A percentile compares a stretch with the other conserved stretches of the same genome.
Evolutionary conservation across 2,888 invertebrate genomes (phyloP).

Genomic region (Anodontia alba): DNA sequence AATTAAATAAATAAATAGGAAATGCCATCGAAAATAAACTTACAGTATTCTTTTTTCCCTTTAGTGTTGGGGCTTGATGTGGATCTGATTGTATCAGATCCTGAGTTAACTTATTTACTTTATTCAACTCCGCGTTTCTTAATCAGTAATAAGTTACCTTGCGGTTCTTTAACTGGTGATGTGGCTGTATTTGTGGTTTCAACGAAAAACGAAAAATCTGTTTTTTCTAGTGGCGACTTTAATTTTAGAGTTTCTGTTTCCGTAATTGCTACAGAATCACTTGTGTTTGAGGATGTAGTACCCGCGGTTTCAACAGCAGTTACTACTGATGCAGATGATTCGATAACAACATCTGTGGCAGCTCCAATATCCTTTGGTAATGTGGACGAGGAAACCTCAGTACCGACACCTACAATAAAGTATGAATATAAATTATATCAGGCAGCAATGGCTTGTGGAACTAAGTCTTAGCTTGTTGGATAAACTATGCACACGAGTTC

Average conservation of each 20-base stretch:
- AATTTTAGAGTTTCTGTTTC: constrained; percentile 5
- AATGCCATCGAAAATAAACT: too few species aligned
- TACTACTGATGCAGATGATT: not conserved
- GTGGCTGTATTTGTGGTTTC: not conserved
- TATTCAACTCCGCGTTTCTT: too few species aligned
- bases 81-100: too few species aligned
- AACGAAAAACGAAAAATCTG: constrained; percentile 1
- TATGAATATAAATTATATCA: too few species aligned
- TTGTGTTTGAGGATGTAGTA: not conserved
- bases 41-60: too few species aligned
- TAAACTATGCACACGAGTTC: too few species aligned
- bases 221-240: not conserved
- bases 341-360: not conserved
- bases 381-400: not conserved
- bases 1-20: too few species aligned
- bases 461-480: too few species aligned
- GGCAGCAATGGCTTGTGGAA: too few species aligned
- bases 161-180: not conserved
- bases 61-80: too few species aligned
- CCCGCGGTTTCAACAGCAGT: not conserved
- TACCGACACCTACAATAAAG: not conserved
- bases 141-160: too few species aligned
- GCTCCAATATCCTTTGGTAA: not conserved
- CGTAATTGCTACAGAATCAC: not conserved
- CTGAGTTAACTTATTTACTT: too few species aligned